A percentile compares a stretch with the other conserved stretches of the same genome.
These are phyloP conservation scores for Oenanthe melanoleuca DNA, from an alignment of 2,113 vertebrate species.

Conservation along the genomic window DNA sequence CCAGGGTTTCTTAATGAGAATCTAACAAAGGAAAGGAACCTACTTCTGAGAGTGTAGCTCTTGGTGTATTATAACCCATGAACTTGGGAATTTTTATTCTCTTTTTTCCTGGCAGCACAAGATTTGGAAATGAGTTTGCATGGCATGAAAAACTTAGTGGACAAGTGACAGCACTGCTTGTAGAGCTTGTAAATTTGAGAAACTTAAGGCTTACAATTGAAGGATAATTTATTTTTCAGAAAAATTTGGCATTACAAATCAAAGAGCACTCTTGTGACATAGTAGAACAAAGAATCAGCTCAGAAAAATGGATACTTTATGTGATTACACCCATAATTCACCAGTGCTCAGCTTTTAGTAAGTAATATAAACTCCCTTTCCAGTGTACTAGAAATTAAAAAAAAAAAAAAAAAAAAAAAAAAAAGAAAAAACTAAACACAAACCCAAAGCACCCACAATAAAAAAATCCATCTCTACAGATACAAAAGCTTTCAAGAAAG, in stretches of 20 bases:
- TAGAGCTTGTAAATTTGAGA: background rate
- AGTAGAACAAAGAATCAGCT: background rate
- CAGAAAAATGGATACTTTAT: background rate
- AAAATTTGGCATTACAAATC: background rate
- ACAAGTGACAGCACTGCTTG: background rate
- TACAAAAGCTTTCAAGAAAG: background rate
- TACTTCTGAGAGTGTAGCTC: background rate
- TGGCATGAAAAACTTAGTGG: background rate
- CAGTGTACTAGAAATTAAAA: background rate
- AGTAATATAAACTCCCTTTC: background rate
- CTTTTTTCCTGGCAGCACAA: background rate
- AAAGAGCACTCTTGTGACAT: background rate
- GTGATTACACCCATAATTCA: background rate
- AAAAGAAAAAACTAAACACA: background rate
- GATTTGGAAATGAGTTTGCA: background rate
- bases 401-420: background rate
- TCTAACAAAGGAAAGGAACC: background rate
- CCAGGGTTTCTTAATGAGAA: background rate
- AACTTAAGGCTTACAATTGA: background rate
- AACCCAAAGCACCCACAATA: background rate
- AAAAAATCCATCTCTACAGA: background rate
- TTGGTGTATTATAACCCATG: background rate
- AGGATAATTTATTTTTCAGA: slow-evolving; percentile 8
- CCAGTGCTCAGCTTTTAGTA: background rate
- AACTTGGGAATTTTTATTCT: background rate